Evolutionary conservation across 2,113 vertebrate genomes (phyloP), one percentile per base, ranked within the genome.

Genomic region (Microcebus jonahi): DNA sequence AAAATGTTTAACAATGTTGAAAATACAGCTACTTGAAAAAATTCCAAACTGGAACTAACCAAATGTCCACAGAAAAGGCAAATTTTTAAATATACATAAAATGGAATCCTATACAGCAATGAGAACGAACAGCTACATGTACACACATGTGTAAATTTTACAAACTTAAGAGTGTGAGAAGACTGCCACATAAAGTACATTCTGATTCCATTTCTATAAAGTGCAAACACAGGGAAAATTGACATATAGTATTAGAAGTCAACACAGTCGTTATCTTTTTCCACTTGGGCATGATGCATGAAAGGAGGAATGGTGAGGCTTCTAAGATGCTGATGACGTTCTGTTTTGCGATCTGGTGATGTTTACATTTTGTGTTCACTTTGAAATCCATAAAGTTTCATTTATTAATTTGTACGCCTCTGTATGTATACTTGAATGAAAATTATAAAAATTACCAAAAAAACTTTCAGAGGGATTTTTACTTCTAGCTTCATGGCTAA

Each of bases 371-470:
- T 25, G 1, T 53, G 25, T 21, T 84, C 15, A 65, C 6, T 61
- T 39, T 88, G 14, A 92, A 91, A 95, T 61, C 34, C 10, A 55
- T 63, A 57, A 68, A 95, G 4, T 70, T 88, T 6, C 15, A 75
- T 20, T 97, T 50, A 45, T 57, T 7, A 17, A 84, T 48, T 55
- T 29, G 10, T 63, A 4, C 0, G 57, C 80, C 57, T 71, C 14
- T 57, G 6, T 84, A n/a, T 31, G 42, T 34, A 76, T 48, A 45
- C 27, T 42, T 50, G 57, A 55, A 63, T 61, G 71, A 75, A 94
- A 83, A 50, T 68, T 57, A 42, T 36, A 8, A 34, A 55, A 88
- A 93, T 14, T 42, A 5, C 20, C 27, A 29, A 21, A n/a, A 34
- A 75, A 65, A 76, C 29, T 48, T 57, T 73, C 5, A 12, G 48